These are phyloP conservation scores for Rhimphoctona megacephalus DNA, from an alignment of 2,888 invertebrate genomes.

Conservation along the genomic window DNA sequence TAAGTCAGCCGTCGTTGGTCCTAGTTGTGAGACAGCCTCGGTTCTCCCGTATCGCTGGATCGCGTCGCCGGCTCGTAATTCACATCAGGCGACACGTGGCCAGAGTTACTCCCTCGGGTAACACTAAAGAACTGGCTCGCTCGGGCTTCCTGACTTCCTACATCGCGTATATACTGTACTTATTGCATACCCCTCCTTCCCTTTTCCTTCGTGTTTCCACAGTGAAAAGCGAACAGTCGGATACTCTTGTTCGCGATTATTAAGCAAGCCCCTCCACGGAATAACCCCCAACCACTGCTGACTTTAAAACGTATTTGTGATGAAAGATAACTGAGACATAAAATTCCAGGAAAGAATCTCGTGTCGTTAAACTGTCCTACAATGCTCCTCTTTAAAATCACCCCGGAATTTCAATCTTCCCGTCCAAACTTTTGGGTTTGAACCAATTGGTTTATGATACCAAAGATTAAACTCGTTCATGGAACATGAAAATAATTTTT, in stretches of 20 bases:
- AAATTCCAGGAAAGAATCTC: background rate
- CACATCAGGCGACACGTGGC: slow-evolving; percentile 69
- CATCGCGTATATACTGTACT: slow-evolving; percentile 23
- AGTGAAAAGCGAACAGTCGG: slow-evolving; percentile 53
- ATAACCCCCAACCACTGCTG: slow-evolving; percentile 17
- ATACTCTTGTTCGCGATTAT: slow-evolving; percentile 68
- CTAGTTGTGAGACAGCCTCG: slow-evolving; percentile 46
- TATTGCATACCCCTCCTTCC: slow-evolving; percentile 36
- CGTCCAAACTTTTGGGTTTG: background rate
- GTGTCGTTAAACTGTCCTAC: background rate
- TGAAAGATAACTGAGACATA: slow-evolving; percentile 3
- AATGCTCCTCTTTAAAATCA: background rate
- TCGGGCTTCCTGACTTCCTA: slow-evolving; percentile 37
- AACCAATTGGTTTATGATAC: background rate
- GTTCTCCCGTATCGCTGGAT: slow-evolving; percentile 63
- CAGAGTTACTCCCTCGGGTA: slow-evolving; percentile 68
- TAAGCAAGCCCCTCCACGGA: slow-evolving; percentile 52
- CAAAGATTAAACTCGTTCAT: background rate
- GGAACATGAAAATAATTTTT: background rate
- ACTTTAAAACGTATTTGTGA: slow-evolving; percentile 41
- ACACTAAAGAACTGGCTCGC: slow-evolving; percentile 67
- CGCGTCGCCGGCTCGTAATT: slow-evolving; percentile 72
- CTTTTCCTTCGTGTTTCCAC: background rate
- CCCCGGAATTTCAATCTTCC: background rate
- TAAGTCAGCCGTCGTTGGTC: slow-evolving; percentile 69